Base-by-base conservation (phyloP, 1,140 invertebrate species). In the Drosophila kikkawai region DNA sequence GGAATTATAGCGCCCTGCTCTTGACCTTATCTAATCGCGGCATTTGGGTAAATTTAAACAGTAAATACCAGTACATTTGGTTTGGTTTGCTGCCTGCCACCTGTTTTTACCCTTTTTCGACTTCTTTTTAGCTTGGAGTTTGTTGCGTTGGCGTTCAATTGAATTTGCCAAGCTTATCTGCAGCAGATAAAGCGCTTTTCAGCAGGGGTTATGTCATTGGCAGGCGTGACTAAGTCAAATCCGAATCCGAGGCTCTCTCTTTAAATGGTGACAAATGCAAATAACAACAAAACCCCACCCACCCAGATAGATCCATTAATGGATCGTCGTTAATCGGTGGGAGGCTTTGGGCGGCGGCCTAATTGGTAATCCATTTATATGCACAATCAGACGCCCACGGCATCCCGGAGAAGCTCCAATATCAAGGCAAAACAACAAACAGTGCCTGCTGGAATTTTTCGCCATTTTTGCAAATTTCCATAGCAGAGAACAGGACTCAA, bases 321-420 rank as follows among this genome's bases (percentile, higher is more conserved):
- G 75, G 75, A 64, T 64, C 61, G 71, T 45, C 26, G 71, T 36
- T 53, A 53, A 41, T 51, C 55, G 61, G 50, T 4, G 11, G 60
- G 29, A 29, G 59, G 32, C n/a, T 7, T 3, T 34, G 19, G 65
- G 19, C 1, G 32, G 29, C 45, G 51, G 73, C 51, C 58, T 76
- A 76, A 76, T 77, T 78, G 56, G 74, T 68, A 77, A 61, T 68
- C 47, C 64, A 78, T 78, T 78, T 78, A 32, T 55, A 78, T 78
- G 75, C 74, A 57, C 64, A 78, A 78, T 70, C 56, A 45, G 74
- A 58, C 75, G 63, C 73, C 74, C 55, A 59, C 53, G 48, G 17
- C 48, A 51, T 44, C 47, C 61, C 47, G 66, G 36, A 32, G 47
- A 51, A 42, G 36, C 60, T 69, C 42, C 37, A 19, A 50, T 50